Conservation (phyloP, 1,140 invertebrate species). For the Drosophila paulistorum region DNA sequence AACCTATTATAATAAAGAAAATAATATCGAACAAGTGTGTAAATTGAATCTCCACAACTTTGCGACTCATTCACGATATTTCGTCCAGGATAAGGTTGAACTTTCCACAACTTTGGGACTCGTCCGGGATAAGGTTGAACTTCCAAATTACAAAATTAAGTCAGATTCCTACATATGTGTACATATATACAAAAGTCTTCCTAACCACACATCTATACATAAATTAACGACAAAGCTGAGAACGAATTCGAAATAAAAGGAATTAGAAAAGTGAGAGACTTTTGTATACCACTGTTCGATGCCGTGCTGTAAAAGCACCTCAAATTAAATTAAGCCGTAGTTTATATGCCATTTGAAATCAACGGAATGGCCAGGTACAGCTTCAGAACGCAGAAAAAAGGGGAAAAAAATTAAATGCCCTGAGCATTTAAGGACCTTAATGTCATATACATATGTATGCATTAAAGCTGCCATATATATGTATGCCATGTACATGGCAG, state of each 20-base stretch:
- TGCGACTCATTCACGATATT: too few relatives aligned
- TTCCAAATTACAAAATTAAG: too few relatives aligned
- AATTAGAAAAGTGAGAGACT: slow-evolving; percentile 19
- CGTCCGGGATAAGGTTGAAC: too few relatives aligned
- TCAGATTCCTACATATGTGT: too few relatives aligned
- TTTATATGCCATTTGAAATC: slow-evolving; percentile 53
- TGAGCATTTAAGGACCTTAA: slow-evolving; percentile 51
- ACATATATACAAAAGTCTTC: too few relatives aligned
- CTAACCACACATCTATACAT: neutral
- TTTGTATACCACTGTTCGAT: slow-evolving; percentile 36
- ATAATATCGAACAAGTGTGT: too few relatives aligned
- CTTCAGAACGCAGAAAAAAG: slow-evolving; percentile 14
- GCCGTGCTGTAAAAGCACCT: slow-evolving; percentile 49
- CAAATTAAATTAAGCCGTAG: slow-evolving; percentile 64
- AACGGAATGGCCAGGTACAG: slow-evolving; percentile 9
- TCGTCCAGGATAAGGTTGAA: too few relatives aligned
- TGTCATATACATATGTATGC: slow-evolving; percentile 46
- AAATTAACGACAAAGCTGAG: neutral
- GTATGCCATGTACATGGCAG: neutral
- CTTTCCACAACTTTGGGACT: too few relatives aligned
- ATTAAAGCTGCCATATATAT: slow-evolving; percentile 32
- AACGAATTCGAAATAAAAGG: neutral
- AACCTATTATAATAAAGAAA: too few relatives aligned
- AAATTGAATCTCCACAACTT: too few relatives aligned
- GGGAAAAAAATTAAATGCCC: slow-evolving; percentile 17